Conservation (phyloP, 2,113 vertebrate genomes). For the Cryptotis parvus region DNA sequence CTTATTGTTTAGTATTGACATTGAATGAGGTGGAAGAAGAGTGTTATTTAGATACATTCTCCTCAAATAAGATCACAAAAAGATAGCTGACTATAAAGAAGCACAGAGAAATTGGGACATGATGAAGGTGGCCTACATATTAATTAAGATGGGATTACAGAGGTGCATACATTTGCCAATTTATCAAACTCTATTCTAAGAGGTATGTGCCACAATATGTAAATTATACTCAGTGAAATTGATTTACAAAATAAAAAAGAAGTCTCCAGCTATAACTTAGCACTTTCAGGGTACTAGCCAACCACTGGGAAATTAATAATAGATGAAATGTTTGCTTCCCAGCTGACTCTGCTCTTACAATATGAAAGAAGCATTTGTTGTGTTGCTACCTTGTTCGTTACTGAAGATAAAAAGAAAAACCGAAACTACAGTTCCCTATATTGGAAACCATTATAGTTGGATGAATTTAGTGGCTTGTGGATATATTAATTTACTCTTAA, state of each 20-base stretch:
- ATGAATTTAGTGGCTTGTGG: not conserved
- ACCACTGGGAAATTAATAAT: not conserved
- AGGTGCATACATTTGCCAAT: not conserved
- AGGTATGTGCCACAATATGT: not conserved
- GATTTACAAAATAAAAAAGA: slow-evolving; percentile 22
- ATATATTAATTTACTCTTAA: not conserved
- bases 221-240: not conserved
- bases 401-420: not conserved
- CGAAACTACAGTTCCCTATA: not conserved
- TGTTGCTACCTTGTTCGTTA: not conserved
- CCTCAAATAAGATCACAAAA: not conserved
- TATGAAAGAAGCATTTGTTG: not conserved
- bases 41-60: not conserved
- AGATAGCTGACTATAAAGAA: not conserved
- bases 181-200: not conserved
- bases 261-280: not conserved
- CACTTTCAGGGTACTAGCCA: not conserved
- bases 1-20: not conserved
- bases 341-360: not conserved
- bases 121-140: not conserved
- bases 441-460: not conserved
- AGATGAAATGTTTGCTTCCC: not conserved
- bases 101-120: not conserved
- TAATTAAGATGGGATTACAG: not conserved
- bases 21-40: not conserved